phyloP scores from a whole-genome alignment of 2,888 invertebrate species.

The Schizotus pectinicornis region DNA sequence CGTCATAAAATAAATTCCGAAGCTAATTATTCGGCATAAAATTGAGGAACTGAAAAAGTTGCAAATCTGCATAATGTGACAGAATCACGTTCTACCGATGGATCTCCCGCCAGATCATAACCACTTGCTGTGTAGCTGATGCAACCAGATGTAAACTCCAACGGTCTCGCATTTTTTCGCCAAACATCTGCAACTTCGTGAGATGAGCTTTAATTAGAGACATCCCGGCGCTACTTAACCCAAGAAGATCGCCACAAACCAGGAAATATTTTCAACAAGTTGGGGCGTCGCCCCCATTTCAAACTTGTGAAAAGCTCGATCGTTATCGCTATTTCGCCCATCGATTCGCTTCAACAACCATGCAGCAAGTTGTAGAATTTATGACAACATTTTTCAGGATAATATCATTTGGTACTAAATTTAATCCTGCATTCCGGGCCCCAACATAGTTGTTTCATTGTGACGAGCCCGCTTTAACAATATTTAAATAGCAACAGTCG shows the following conservation, averaged over 20 bases:
- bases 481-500: too few species aligned
- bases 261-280: background rate
- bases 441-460: too few species aligned
- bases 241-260: background rate
- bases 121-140: slow-evolving; percentile 5
- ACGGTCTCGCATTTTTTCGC: slow-evolving; percentile 46
- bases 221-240: slow-evolving; percentile 25
- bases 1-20: slow-evolving; percentile 12
- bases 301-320: too few species aligned
- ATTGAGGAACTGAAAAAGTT: slow-evolving; percentile 9
- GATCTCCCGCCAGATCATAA: slow-evolving; percentile 4
- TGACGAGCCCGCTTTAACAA: too few species aligned
- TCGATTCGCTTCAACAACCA: too few species aligned
- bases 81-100: slow-evolving; percentile 3
- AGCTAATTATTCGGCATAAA: slow-evolving; percentile 1
- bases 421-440: too few species aligned
- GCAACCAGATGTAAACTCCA: slow-evolving; percentile 41
- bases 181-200: slow-evolving; percentile 41
- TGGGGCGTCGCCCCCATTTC: too few species aligned
- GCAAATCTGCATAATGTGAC: slow-evolving; percentile 11
- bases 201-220: slow-evolving; percentile 37
- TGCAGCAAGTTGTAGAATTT: too few species aligned
- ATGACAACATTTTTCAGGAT: too few species aligned
- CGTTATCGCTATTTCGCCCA: too few species aligned
- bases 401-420: too few species aligned